These are phyloP conservation scores for Cossypha heuglini DNA, from an alignment of 2,797 vertebrate species.

Conservation along the genomic window DNA sequence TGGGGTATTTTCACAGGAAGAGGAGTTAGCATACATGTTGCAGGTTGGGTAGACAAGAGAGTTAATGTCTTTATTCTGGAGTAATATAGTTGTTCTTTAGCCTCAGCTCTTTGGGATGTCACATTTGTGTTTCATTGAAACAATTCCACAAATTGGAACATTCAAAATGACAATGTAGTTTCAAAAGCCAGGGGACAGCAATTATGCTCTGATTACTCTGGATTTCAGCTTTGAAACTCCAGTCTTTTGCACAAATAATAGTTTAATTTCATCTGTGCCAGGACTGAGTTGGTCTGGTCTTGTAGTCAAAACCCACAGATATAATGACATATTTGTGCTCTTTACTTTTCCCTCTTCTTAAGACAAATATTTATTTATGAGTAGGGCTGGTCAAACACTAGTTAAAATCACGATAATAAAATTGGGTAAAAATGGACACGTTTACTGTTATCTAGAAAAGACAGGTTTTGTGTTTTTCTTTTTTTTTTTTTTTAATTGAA, in stretches of 20 bases:
- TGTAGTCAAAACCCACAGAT: not conserved
- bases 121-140: not conserved
- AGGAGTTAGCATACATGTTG: not conserved
- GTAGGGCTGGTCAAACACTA: not conserved
- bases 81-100: not conserved
- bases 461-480: rapidly evolving
- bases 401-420: not conserved
- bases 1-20: not conserved
- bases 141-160: not conserved
- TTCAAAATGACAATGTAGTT: not conserved
- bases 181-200: not conserved
- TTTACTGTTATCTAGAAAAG: not conserved
- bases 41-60: not conserved
- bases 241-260: not conserved
- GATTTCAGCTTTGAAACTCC: not conserved
- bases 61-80: not conserved
- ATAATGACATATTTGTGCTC: not conserved
- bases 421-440: not conserved
- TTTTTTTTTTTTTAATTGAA: not conserved
- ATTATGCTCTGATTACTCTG: not conserved
- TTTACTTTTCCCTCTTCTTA: not conserved
- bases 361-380: not conserved
- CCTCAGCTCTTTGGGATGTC: not conserved
- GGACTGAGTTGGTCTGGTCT: not conserved
- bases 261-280: not conserved